Base-by-base conservation (phyloP, 92 coral and sea anemone genomes). In the Zoanthus solanderi region DNA sequence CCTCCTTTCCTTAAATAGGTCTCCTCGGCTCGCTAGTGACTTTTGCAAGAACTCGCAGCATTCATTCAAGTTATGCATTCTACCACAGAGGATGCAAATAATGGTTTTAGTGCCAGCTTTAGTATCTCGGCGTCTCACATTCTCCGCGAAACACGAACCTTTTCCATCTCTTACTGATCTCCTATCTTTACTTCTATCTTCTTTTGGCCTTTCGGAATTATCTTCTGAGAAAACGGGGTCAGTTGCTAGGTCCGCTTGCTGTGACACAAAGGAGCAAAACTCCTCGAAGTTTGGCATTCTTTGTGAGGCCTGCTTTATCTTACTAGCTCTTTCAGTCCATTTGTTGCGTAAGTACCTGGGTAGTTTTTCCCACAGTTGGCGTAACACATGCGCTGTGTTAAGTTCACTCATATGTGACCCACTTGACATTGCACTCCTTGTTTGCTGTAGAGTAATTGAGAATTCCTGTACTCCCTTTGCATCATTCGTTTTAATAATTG, bases 391-490 rank as follows among this genome's bases (percentile, higher is more conserved):
- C 1, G 92, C 92, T 46, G 94, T 88, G 82, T 91, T 93, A 53
- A 85, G 71, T 54, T 91, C 94, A 45, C 72, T 91, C 71, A 90
- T 91, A 85, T 90, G 76, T 47, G 79, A 68, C 90, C 88, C 88
- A 45, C 88, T 90, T 32, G 74, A 79, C 90, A 93, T 93, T 14
- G 92, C 93, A 32, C 88, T 74, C 72, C 78, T 83, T 88, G 93
- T 83, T 75, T 91, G 94, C 71, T 88, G 90, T 18, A 91, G 67
- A 29, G 75, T 88, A 78, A 86, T 79, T 11, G 96, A 84, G 44
- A 91, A 87, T n/a, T 91, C 90, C 52, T 94, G 94, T 50, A 94
- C 87, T 44, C 89, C 92, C 34, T 87, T 65, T 74, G 90, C 93
- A 58, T 87, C 90, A 72, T 92, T 88, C 30, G 93, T 87, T 74